Evolutionary conservation across 2,888 invertebrate genomes (phyloP), one percentile per base, ranked within the genome.

Genomic region (Apamea epomidion): DNA sequence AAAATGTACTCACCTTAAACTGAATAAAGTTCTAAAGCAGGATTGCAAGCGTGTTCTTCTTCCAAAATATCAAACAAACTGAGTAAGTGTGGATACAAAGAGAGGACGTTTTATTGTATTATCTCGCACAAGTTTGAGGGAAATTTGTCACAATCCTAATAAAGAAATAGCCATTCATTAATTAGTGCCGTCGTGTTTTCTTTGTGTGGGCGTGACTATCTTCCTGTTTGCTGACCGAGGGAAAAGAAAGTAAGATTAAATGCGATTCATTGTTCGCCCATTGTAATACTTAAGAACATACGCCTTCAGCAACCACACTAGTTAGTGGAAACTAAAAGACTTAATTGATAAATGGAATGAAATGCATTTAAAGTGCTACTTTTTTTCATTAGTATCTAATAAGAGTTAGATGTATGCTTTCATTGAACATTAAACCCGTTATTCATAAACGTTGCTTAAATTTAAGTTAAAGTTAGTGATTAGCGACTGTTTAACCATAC

Each of bases 171-270:
- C 92, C 92, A 87, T 92, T 95, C 95, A 96, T 96, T 96, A 96
- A 96, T 95, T 95, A 95, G 92, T 91, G 93, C 83, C 91, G 91
- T 91, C 94, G 91, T 94, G 94, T 95, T 94, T 93, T 92, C 93
- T 92, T 92, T 92, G 93, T 93, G 92, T 92, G 95, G 95, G 95
- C 92, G 96, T 94, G 94, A 92, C 92, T 85, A 88, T 93, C 93
- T 94, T 94, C 93, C 92, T 93, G 93, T 94, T 95, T 94, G 92
- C 93, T 89, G 91, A 92, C 92, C 90, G 92, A 94, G 93, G 94
- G 92, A 94, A 94, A 95, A 94, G 93, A 94, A 95, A 95, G 94
- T 95, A 95, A 94, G 95, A 95, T 96, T 95, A 96, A 95, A 95
- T 92, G 93, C 91, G 93, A 83, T 79, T 88, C 83, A 94, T 95